Evolutionary conservation across 2,113 vertebrate genomes (phyloP), one percentile per base, ranked within the genome.

Genomic region (Alligator sinensis): DNA sequence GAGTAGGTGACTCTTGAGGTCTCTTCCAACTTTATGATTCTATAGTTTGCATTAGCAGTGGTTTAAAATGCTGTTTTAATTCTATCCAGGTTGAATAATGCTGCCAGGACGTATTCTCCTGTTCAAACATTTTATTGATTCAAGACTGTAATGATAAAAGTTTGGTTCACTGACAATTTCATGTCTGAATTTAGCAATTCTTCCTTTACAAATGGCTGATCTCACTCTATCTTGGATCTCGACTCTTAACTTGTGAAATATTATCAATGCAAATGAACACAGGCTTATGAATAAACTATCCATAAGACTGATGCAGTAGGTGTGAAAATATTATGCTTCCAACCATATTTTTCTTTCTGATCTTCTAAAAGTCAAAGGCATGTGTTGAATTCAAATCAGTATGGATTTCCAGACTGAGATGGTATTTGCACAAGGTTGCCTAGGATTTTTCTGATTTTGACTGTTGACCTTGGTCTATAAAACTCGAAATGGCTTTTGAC

Each of bases 401-500:
- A 1, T 12, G 47, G 30, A 77, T 66, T 6, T 17, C 11, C 58
- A 24, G 30, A 28, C 22, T 4, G 1, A 21, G 11, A 27, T 10
- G 0, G 0, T 0, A 0, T 11, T 15, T 6, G 2, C 0, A 5
- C 10, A 13, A 4, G 15, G 2, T 5, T 81, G 70, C 34, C 0
- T 7, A 57, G 75, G 27, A 4, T 15, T 60, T 9, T 11, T 72
- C 54, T 66, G 2, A 0, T 1, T 6, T 2, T 24, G 18, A 11
- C 54, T 82, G 34, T 28, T 5, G 34, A 57, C 54, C 28, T 70
- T 0, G 1, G 5, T 2, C 25, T 63, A 74, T 1, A 0, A 27
- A 83, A 75, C 21, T 34, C 54, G 68, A 58, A 38, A 19, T 0
- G 61, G 70, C 2, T 5, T 63, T 28, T 77, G 88, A 76, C 75